Evolutionary conservation across 2,888 invertebrate genomes (phyloP).

Genomic region (Eupithecia tripunctaria): DNA sequence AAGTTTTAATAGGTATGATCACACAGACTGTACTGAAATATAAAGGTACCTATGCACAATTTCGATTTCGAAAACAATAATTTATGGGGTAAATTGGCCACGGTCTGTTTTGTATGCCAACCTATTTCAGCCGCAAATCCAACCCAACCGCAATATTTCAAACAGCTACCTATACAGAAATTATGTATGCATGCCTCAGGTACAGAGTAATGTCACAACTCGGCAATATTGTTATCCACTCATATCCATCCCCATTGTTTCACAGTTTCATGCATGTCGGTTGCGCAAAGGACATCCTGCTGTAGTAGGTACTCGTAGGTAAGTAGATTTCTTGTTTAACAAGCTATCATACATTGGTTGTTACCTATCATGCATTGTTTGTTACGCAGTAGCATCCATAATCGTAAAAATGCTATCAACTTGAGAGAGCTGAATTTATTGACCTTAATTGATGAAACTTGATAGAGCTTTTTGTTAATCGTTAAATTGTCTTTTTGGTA

Average conservation of each 20-base stretch:
- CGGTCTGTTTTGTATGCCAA: neutral
- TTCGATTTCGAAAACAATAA: neutral
- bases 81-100: neutral
- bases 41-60: neutral
- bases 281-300: conserved; percentile 44
- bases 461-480: neutral
- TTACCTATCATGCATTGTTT: conserved; percentile 21
- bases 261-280: conserved; percentile 40
- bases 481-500: too few relatives aligned
- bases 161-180: neutral
- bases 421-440: conserved; percentile 15
- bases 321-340: neutral
- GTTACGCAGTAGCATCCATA: neutral
- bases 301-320: neutral
- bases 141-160: conserved; percentile 7
- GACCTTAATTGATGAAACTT: conserved; percentile 20
- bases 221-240: conserved; percentile 39
- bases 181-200: neutral
- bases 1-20: neutral
- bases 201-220: conserved; percentile 26
- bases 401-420: conserved; percentile 16
- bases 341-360: conserved; percentile 18
- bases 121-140: neutral
- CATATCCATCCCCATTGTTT: conserved; percentile 34
- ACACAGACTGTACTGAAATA: neutral